Percentiles rank a stretch among this genome's conserved stretches.
These are phyloP conservation scores for Polyergus mexicanus DNA, from an alignment of 1,140 invertebrate species.

Conservation along the genomic window DNA sequence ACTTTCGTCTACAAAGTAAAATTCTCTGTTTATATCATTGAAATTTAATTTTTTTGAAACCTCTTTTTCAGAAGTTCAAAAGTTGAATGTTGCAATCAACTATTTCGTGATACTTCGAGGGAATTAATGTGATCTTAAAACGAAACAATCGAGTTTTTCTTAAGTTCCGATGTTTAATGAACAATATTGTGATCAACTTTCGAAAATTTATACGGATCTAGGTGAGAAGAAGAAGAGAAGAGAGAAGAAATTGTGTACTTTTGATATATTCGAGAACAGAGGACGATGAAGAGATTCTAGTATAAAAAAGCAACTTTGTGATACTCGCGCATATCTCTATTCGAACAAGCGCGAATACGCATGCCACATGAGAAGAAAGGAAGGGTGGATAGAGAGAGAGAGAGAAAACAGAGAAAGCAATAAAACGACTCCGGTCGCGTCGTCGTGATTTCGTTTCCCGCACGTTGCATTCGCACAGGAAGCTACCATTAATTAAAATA, in stretches of 20 bases:
- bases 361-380: not conserved
- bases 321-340: slow-evolving; percentile 21
- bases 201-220: not conserved
- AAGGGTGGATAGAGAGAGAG: not conserved
- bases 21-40: not conserved
- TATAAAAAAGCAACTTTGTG: not conserved
- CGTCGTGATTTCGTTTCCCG: slow-evolving; percentile 76
- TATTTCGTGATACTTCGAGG: not conserved
- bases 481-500: slow-evolving; percentile 81
- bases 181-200: not conserved
- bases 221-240: not conserved
- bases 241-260: not conserved
- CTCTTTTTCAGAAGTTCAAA: slow-evolving; percentile 7
- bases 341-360: not conserved
- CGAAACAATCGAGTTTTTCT: not conserved
- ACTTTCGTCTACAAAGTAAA: not conserved
- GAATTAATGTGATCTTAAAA: not conserved
- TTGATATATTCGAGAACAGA: not conserved
- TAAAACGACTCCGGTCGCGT: slow-evolving; percentile 49
- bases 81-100: not conserved
- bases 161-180: not conserved
- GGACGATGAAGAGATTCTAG: not conserved
- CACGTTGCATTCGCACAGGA: slow-evolving; percentile 69
- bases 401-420: not conserved
- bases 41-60: slow-evolving; percentile 15